Base-by-base conservation (phyloP, 2,797 vertebrate species). In the Emydoidea blandingii region DNA sequence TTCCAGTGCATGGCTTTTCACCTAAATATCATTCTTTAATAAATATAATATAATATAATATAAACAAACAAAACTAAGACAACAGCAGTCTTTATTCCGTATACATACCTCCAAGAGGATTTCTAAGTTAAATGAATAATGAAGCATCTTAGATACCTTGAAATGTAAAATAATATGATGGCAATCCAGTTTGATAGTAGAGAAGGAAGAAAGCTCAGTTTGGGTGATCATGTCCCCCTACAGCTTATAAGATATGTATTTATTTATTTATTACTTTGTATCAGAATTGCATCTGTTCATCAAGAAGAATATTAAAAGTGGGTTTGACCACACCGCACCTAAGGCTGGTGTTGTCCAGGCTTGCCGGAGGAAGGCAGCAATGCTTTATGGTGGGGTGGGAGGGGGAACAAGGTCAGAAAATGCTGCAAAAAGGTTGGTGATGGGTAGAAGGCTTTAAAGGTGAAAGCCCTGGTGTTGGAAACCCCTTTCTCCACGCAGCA, bases 181-280 rank as follows among this genome's bases (percentile, higher is more conserved):
- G 0, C 44, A 21, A 89, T 81, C 98, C 56, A 89, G 87, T 88
- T 83, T 96, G 96, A 94, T 95, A 96, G 96, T 79, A 97, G 72
- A 95, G 96, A 97, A 97, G 65, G 56, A 85, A 96, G 94, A 96
- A 85, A 86, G 81, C 96, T 97, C 87, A 96, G 87, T 87, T 96
- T 94, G 84, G 91, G 86, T 97, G 97, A 96, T 84, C 89, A 85
- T 85, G 82, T 59, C 27, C 57, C 68, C 85, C 91, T 79, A 95
- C 81, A 85, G 6, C 86, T 52, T 85, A 2, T 88, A 94, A 78
- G 81, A 96, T 93, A 97, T 91, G 95, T 97, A 96, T 92, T 98
- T 92, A 92, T 97, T 98, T 92, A 92, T 97, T 96, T 92, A 97
- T 91, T 95, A 96, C 19, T 1, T 12, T 53, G 34, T 49, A 4